Conservation (phyloP, 1,140 invertebrate genomes). For the Drosophila kepulauana region DNA sequence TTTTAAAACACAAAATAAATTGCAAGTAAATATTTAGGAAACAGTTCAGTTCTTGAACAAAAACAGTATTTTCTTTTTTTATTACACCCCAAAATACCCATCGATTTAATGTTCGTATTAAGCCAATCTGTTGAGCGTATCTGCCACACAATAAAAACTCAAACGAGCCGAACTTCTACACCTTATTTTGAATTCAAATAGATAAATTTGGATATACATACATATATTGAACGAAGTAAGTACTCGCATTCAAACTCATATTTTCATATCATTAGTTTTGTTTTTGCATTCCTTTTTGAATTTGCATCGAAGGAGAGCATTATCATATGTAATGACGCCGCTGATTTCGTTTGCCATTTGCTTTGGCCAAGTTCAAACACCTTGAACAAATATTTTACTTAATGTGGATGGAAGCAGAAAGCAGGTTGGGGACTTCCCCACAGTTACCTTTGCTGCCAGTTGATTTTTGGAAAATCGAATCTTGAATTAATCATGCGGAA, state of each 20-base stretch:
- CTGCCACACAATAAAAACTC: background rate
- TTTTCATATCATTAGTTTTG: slow-evolving; percentile 54
- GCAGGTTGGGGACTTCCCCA: background rate
- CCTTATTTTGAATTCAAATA: slow-evolving; percentile 17
- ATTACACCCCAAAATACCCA: background rate
- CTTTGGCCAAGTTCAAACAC: slow-evolving; percentile 46
- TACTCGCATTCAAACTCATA: background rate
- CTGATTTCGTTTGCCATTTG: slow-evolving; percentile 47
- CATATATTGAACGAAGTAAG: slow-evolving; percentile 6
- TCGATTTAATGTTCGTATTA: background rate
- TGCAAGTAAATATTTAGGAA: too few relatives aligned
- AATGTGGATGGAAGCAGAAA: background rate
- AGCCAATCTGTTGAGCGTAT: slow-evolving; percentile 9
- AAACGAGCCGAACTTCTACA: background rate
- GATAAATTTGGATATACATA: slow-evolving; percentile 12
- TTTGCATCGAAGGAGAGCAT: slow-evolving; percentile 22
- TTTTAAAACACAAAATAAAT: too few relatives aligned
- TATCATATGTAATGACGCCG: slow-evolving; percentile 66
- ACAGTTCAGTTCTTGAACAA: background rate
- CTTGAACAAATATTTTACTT: slow-evolving; percentile 62
- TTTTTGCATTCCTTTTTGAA: background rate
- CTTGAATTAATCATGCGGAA: slow-evolving; percentile 70
- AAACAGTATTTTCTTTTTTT: background rate
- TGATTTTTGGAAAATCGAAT: slow-evolving; percentile 56
- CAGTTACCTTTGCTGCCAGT: background rate